phyloP scores from a whole-genome alignment of 2,113 vertebrate species.

The Mesitornis unicolor region DNA sequence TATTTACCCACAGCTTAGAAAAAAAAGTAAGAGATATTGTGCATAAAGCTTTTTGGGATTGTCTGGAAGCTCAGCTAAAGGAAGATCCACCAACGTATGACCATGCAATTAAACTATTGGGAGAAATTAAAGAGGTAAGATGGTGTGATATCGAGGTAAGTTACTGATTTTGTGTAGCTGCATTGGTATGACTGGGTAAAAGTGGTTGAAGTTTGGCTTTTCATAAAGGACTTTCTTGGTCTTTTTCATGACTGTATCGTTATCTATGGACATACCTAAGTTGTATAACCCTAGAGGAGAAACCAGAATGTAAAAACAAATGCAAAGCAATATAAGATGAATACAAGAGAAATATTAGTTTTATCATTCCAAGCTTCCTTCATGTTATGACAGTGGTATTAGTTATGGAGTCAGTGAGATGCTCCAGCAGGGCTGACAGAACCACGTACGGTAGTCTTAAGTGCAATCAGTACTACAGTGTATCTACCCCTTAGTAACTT shows the following conservation, averaged over 20 bases:
- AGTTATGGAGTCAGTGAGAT: background rate
- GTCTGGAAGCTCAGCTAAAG: slow-evolving; percentile 85
- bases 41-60: slow-evolving; percentile 97
- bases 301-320: background rate
- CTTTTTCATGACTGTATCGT: background rate
- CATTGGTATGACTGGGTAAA: background rate
- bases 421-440: background rate
- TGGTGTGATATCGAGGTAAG: background rate
- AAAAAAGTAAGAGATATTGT: slow-evolving; percentile 91
- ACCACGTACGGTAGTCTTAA: background rate
- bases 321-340: background rate
- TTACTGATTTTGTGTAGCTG: background rate
- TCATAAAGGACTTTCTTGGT: background rate
- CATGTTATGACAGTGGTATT: background rate
- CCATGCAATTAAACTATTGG: slow-evolving; percentile 79
- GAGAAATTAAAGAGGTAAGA: slow-evolving; percentile 84
- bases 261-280: background rate
- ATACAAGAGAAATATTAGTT: background rate
- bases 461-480: background rate
- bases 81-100: slow-evolving; percentile 83
- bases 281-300: background rate
- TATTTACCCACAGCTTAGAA: slow-evolving; percentile 81
- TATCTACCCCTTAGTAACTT: background rate
- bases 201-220: background rate
- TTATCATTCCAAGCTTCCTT: background rate